Base-by-base conservation (phyloP, 2,888 invertebrate genomes). In the Andrena chrysosceles region DNA sequence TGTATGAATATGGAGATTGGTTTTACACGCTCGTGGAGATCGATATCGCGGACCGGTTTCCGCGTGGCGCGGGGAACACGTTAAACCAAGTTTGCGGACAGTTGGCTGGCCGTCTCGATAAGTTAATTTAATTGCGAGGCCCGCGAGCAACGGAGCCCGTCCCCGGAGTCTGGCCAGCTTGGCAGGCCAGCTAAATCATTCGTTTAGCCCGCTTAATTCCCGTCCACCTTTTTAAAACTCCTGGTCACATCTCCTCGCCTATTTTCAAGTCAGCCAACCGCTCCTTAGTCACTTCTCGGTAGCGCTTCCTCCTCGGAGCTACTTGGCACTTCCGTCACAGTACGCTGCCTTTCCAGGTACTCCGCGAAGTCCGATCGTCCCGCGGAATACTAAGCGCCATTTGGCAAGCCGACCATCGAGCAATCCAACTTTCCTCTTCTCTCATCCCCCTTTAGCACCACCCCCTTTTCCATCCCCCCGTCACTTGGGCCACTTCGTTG, bases 371-470 rank as follows among this genome's bases (percentile, higher is more conserved):
- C 90, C 84, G 81, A 83, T 79, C 84, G 73, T 80, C 83, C 87
- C 86, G 83, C 89, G 90, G 92, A 91, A 92, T 93, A 91, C 92
- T 92, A 92, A 92, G 89, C 90, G 87, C 90, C 89, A 90, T 92
- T 93, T 92, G 92, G 93, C 92, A 91, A 90, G 84, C 88, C 86
- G 52, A 63, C 71, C 78, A 64, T 83, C 70, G 29, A 70, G 49
- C 71, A 79, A 77, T 78, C 86, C 86, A 84, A 84, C 85, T 84
- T 66, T 62, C 59, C 67, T 62, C n/a, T 13, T 29, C 33, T 16
- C 63, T 42, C 23, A 60, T 60, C 48, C 31, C 71, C 62, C 16
- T 42, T 49, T 16, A 29, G 48, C 33, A 42, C 29, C 42, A 8
- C 33, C 16, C 54, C 42, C 7, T 13, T 33, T 59, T 26, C n/a